A percentile compares a stretch with the other conserved stretches of the same genome.
phyloP scores from a whole-genome alignment of 2,888 invertebrate species.

The Chirona hameri region DNA sequence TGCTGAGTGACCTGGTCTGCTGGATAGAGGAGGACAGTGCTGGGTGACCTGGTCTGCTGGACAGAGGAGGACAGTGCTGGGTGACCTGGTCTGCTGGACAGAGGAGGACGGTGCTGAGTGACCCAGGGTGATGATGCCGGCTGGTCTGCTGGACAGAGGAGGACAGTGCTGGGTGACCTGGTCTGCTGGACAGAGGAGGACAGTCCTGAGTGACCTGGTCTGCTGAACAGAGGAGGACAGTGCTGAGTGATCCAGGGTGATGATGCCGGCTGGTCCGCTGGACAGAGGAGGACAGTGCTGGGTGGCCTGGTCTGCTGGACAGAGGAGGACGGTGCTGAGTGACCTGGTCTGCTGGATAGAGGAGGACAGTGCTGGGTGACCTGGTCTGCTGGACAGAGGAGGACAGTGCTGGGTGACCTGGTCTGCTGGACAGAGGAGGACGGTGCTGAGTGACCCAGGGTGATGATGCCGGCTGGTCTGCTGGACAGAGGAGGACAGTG shows the following conservation, averaged over 20 bases:
- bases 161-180: too few relatives aligned
- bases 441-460: too few relatives aligned
- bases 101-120: not conserved
- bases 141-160: conserved; percentile 7
- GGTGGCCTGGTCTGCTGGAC: conserved; percentile 37
- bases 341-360: not conserved
- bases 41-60: not conserved
- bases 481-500: not conserved
- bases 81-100: conserved; percentile 4
- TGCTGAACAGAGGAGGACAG: not conserved
- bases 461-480: too few relatives aligned
- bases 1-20: not conserved
- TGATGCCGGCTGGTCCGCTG: too few relatives aligned
- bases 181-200: conserved; percentile 4
- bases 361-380: not conserved
- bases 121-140: too few relatives aligned
- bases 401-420: too few relatives aligned
- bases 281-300: not conserved
- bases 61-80: not conserved
- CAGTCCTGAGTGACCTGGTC: not conserved
- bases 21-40: not conserved
- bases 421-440: conserved; percentile 4
- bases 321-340: not conserved
- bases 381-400: conserved; percentile 6
- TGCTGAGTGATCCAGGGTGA: too few relatives aligned